phyloP scores from a whole-genome alignment of 2,888 invertebrate species.

The Nemurella pictetii region DNA sequence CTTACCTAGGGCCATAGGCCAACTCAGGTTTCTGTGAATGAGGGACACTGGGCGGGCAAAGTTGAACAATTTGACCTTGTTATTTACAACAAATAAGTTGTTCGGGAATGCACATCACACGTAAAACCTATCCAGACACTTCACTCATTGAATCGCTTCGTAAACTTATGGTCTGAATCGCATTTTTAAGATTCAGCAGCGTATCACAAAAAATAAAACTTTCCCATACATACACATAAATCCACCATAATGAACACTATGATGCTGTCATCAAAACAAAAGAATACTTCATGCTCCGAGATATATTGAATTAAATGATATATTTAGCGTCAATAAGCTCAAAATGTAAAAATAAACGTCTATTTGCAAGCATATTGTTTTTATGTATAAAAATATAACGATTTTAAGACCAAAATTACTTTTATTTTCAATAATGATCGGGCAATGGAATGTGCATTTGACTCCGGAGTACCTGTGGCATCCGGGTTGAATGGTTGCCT shows the following conservation, averaged over 20 bases:
- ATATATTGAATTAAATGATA: slow-evolving; percentile 24
- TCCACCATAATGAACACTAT: slow-evolving; percentile 67
- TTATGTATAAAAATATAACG: background rate
- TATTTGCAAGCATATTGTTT: background rate
- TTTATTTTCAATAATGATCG: slow-evolving; percentile 3
- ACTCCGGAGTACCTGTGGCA: slow-evolving; percentile 41
- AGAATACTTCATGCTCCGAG: slow-evolving; percentile 32
- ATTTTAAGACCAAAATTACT: background rate
- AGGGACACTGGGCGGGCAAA: slow-evolving; percentile 37
- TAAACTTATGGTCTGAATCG: background rate
- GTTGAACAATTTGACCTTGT: slow-evolving; percentile 15
- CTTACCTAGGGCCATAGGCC: slow-evolving; percentile 38
- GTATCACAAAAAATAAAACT: slow-evolving; percentile 30
- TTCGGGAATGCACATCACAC: background rate
- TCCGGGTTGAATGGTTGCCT: slow-evolving; percentile 40
- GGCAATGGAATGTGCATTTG: slow-evolving; percentile 30
- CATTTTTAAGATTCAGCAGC: background rate
- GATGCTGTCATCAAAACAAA: slow-evolving; percentile 58
- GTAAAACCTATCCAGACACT: background rate
- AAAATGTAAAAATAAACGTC: slow-evolving; percentile 13
- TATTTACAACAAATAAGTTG: background rate
- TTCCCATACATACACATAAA: slow-evolving; percentile 50
- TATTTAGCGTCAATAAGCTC: background rate
- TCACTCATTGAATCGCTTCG: background rate
- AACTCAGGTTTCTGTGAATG: slow-evolving; percentile 28